A percentile compares a stretch with the other conserved stretches of the same genome.
Evolutionary conservation across 2,113 vertebrate genomes (phyloP).

Genomic region (Poeciliopsis retropinna): DNA sequence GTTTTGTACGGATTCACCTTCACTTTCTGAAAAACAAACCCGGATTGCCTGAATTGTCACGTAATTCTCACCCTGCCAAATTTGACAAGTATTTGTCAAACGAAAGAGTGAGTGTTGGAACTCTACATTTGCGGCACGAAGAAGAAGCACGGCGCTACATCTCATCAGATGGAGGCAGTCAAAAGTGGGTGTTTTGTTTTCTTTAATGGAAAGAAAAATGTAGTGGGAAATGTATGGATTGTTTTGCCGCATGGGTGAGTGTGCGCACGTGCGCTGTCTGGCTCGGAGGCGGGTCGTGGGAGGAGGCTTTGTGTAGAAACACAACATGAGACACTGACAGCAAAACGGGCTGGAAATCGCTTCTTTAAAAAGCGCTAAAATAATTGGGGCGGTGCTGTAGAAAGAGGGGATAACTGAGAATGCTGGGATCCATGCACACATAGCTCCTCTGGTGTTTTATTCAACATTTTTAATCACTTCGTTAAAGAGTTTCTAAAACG

Average conservation of each 20-base stretch:
- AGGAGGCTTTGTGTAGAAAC: not conserved
- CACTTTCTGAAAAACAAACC: not conserved
- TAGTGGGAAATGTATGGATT: not conserved
- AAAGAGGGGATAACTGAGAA: not conserved
- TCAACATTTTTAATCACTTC: not conserved
- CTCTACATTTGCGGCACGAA: not conserved
- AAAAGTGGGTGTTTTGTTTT: not conserved
- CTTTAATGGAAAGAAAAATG: not conserved
- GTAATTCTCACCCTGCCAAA: not conserved
- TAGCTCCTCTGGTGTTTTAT: not conserved
- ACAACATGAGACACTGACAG: not conserved
- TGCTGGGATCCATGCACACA: not conserved
- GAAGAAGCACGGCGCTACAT: not conserved
- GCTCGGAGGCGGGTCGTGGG: not conserved
- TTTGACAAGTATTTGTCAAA: not conserved
- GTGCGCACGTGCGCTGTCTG: not conserved
- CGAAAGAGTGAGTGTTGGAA: not conserved
- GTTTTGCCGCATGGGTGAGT: not conserved
- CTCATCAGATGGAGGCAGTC: not conserved
- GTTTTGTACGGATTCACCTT: too few species aligned
- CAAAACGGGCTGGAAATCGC: not conserved
- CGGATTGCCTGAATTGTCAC: not conserved
- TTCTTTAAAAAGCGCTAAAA: not conserved
- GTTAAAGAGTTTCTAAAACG: not conserved
- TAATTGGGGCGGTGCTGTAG: not conserved